Evolutionary conservation across 2,797 vertebrate species (phyloP).

Genomic region (Sebastes iracundus): DNA sequence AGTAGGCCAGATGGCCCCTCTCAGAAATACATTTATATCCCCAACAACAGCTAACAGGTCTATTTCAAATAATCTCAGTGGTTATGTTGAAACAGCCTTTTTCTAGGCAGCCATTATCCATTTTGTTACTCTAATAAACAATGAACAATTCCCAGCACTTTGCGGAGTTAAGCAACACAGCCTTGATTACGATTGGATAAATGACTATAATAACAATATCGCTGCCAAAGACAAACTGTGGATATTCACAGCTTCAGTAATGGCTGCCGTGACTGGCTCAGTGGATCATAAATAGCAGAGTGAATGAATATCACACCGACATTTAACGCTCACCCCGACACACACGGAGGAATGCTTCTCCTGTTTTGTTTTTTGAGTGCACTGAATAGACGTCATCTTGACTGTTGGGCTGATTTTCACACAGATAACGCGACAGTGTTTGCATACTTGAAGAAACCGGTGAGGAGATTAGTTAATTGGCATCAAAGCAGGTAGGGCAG

Average conservation of each 20-base stretch:
- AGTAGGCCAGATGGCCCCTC: conserved; percentile 51
- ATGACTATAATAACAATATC: conserved; percentile 27
- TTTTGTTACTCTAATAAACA: conserved; percentile 39
- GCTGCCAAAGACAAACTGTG: conserved; percentile 27
- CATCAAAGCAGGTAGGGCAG: conserved; percentile 69
- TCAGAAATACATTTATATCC: conserved; percentile 52
- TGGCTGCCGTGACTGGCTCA: conserved; percentile 11
- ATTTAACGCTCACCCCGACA: conserved; percentile 31
- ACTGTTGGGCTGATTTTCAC: conserved; percentile 77
- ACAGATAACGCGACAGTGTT: conserved; percentile 76
- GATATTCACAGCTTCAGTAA: conserved; percentile 33
- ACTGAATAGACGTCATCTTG: conserved; percentile 70
- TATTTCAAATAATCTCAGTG: conserved; percentile 20
- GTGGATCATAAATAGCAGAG: conserved; percentile 36
- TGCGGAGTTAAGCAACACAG: conserved; percentile 3
- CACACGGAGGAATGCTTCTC: conserved; percentile 29
- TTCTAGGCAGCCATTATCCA: conserved; percentile 22
- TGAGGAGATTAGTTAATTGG: conserved; percentile 69
- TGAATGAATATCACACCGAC: conserved; percentile 16
- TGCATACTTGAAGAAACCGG: conserved; percentile 69
- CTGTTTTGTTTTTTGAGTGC: conserved; percentile 67
- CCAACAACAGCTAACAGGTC: conserved; percentile 34
- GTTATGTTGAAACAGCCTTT: conserved; percentile 25
- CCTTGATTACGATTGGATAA: conserved; percentile 28
- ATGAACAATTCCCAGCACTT: conserved; percentile 7